Conservation (phyloP, 2,797 vertebrate species). For the Molothrus ater region DNA sequence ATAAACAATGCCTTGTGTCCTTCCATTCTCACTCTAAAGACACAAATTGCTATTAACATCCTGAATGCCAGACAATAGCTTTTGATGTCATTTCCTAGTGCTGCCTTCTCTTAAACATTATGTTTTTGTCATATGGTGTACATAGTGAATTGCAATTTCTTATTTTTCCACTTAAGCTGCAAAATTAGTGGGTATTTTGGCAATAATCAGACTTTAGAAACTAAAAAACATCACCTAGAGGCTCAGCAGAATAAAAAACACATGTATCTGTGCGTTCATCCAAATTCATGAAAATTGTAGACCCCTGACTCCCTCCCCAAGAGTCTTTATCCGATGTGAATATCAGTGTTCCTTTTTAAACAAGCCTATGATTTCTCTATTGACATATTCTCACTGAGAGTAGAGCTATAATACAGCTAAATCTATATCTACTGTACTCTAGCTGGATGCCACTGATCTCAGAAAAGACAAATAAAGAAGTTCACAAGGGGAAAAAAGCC, state of each 20-base stretch:
- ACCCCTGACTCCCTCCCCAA: background rate
- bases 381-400: background rate
- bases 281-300: background rate
- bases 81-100: background rate
- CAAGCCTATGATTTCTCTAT: background rate
- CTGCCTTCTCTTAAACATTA: background rate
- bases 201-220: background rate
- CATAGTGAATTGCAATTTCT: background rate
- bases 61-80: background rate
- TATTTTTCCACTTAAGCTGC: background rate
- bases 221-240: background rate
- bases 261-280: background rate
- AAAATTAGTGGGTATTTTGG: background rate
- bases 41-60: background rate
- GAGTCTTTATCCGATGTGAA: background rate
- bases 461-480: background rate
- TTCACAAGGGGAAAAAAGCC: background rate
- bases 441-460: background rate
- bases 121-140: background rate
- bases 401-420: background rate
- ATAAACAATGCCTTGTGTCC: constrained; percentile 18
- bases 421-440: background rate
- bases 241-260: background rate
- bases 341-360: background rate
- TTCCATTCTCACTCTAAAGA: background rate